These are phyloP conservation scores for Ceraclea dissimilis DNA, from an alignment of 2,888 invertebrate genomes.

Conservation along the genomic window DNA sequence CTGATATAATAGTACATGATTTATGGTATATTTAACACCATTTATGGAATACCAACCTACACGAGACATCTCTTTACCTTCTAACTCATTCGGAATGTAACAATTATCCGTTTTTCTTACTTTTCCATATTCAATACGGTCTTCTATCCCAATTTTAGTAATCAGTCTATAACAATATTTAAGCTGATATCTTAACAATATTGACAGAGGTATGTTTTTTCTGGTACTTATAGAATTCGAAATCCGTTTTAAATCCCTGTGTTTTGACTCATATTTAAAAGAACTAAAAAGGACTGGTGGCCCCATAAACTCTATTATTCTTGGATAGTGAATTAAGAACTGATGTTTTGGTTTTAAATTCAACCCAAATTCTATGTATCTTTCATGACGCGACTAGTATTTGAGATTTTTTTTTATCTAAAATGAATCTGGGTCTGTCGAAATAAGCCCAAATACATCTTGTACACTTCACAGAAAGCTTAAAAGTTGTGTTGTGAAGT, in stretches of 20 bases:
- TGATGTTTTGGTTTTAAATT: neutral
- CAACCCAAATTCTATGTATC: neutral
- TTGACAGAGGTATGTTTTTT: neutral
- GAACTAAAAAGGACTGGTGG: neutral
- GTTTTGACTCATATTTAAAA: neutral
- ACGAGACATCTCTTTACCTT: neutral
- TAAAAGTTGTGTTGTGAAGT: no score
- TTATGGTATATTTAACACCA: neutral
- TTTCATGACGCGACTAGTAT: neutral
- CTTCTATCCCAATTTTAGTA: neutral
- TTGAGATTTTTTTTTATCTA: no score
- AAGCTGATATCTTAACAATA: neutral
- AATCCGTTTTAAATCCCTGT: neutral
- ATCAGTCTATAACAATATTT: neutral
- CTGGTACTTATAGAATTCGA: neutral
- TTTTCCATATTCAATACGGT: neutral
- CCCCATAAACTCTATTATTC: neutral
- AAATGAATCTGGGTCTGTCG: no score
- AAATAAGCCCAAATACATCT: no score
- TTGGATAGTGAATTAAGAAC: neutral
- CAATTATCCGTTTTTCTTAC: neutral
- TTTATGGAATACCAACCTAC: neutral
- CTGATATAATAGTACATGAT: neutral
- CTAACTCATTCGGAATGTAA: neutral
- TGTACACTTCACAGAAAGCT: no score